Base-by-base conservation (phyloP, 2,113 vertebrate species). In the Panurus biarmicus region DNA sequence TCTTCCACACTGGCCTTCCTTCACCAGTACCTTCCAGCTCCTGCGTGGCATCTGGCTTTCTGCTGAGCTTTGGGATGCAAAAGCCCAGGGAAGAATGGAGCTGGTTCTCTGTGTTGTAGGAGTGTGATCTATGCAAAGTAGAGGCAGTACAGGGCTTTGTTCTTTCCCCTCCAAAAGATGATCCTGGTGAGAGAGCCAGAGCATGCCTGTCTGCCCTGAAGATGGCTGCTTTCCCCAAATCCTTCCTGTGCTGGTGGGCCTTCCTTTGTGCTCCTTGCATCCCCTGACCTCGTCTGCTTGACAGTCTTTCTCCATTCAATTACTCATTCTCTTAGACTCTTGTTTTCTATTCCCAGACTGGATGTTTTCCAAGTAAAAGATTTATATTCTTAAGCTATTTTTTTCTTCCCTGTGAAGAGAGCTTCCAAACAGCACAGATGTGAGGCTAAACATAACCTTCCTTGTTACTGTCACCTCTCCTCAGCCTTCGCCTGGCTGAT, bases 401-500 rank as follows among this genome's bases (percentile, higher is more conserved):
- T 79, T 29, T 26, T 5, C 45, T 18, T 50, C 25, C 25, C 40
- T 17, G 42, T 14, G 40, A 87, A 71, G 57, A 87, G 33, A 93
- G 51, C 42, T 74, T 93, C 38, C 67, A 58, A 80, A 89, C 85
- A 89, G 84, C 94, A 92, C 87, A 91, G 96, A 94, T 91, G 84
- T 85, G 89, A 58, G 24, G 89, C 85, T 89, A 95, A 95, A 90
- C 79, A 80, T 94, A 94, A 93, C 91, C 81, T n/a, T 94, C 70
- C 71, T 86, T 93, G 79, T 94, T 91, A 62, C 84, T 91, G 89
- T 92, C 94, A 91, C 92, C 91, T 96, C 74, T 88, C 60, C 72
- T 94, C 45, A 90, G 84, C 3, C 0, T 89, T 90, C 23, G 85
- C 91, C 48, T 84, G 69, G 47, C 40, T 93, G 95, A 91, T 73